These are phyloP conservation scores for Conger conger DNA, from an alignment of 2,113 vertebrate species.

Conservation along the genomic window DNA sequence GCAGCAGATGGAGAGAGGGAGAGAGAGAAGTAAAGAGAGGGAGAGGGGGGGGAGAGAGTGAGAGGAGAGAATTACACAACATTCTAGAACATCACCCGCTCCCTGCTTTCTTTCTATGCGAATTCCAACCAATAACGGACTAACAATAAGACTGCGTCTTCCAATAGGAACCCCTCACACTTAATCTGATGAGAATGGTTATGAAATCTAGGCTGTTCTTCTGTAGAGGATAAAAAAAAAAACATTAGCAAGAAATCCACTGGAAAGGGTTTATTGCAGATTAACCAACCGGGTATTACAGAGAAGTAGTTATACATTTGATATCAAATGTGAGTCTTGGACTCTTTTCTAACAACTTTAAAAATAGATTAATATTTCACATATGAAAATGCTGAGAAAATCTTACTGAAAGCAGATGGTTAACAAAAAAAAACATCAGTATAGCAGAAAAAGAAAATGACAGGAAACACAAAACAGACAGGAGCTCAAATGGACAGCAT, in stretches of 20 bases:
- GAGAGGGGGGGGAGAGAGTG: neutral
- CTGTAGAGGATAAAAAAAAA: neutral
- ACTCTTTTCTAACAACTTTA: neutral
- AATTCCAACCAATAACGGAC: neutral
- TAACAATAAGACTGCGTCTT: neutral
- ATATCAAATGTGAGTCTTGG: neutral
- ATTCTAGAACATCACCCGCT: neutral
- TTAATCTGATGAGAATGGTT: slow-evolving; percentile 4
- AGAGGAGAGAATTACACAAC: neutral
- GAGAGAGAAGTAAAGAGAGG: neutral
- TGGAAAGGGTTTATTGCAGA: neutral
- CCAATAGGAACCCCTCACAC: neutral
- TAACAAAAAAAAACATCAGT: neutral
- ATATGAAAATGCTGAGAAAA: neutral
- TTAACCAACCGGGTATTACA: slow-evolving; percentile 2
- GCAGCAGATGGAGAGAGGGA: slow-evolving; percentile 39
- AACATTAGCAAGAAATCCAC: neutral
- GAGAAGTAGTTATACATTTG: neutral
- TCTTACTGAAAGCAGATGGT: neutral
- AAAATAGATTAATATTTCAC: neutral
- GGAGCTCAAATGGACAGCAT: too few relatives aligned
- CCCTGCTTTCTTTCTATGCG: neutral
- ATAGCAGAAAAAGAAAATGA: neutral
- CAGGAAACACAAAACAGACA: neutral
- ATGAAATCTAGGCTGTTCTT: neutral